Conservation (phyloP, 2,888 invertebrate species). For the Fragum fragum region DNA sequence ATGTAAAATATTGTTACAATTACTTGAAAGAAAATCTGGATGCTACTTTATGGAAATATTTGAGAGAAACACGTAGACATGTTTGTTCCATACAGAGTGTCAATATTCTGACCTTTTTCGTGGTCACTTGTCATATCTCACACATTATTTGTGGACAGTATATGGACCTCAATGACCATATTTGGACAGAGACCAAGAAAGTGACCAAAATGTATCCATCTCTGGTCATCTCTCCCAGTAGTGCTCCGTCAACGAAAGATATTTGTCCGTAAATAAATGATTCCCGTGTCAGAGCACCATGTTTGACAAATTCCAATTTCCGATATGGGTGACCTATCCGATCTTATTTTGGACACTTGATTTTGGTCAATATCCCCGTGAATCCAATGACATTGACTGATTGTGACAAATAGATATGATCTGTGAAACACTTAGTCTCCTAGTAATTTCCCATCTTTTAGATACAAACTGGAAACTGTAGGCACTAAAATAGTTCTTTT, state of each 20-base stretch:
- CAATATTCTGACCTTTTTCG: background rate
- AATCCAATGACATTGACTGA: conserved; percentile 25
- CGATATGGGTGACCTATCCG: conserved; percentile 26
- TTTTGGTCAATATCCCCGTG: conserved; percentile 26
- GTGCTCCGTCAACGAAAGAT: conserved; percentile 26
- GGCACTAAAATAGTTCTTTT: too few relatives aligned
- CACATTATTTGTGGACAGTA: conserved; percentile 30
- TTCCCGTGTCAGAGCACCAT: conserved; percentile 24
- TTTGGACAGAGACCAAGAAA: conserved; percentile 29
- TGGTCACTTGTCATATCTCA: conserved; percentile 29
- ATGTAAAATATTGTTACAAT: too few relatives aligned
- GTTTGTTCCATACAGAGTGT: conserved; percentile 22
- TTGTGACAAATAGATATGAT: conserved; percentile 27
- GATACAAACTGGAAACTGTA: too few relatives aligned
- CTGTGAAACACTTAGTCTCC: background rate
- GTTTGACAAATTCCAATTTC: conserved; percentile 34
- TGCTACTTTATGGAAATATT: too few relatives aligned
- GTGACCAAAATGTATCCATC: conserved; percentile 28
- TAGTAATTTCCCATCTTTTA: background rate
- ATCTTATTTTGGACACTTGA: conserved; percentile 30
- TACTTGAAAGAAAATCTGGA: too few relatives aligned
- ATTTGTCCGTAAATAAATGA: conserved; percentile 32
- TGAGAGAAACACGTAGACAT: background rate
- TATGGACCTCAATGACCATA: conserved; percentile 27
- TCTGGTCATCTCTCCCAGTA: conserved; percentile 11